Evolutionary conservation across 2,113 vertebrate genomes (phyloP).

Genomic region (Balaeniceps rex): DNA sequence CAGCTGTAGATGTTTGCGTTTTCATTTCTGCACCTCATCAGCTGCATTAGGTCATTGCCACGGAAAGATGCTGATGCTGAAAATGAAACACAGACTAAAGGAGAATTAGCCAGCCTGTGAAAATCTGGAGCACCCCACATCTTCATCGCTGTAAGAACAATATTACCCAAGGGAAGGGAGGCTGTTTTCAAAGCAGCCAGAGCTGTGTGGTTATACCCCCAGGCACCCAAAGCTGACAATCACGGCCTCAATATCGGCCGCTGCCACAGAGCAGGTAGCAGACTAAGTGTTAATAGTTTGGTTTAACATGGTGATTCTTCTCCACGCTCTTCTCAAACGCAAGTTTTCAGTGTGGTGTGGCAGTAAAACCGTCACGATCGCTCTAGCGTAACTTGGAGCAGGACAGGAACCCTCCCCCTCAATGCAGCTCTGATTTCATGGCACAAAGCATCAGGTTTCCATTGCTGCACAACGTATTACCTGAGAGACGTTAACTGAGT

Average conservation of each 20-base stretch:
- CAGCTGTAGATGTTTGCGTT: background rate
- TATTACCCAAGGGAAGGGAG: background rate
- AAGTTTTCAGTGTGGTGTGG: background rate
- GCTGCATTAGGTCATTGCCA: background rate
- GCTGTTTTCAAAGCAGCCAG: background rate
- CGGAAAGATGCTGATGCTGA: background rate
- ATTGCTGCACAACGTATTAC: too few relatives aligned
- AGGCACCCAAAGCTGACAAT: background rate
- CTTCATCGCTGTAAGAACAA: background rate
- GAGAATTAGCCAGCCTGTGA: background rate
- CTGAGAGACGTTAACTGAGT: background rate
- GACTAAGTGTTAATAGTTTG: too few relatives aligned
- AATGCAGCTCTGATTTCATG: background rate
- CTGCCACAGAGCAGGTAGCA: background rate
- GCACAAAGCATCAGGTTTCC: background rate
- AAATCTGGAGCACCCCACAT: background rate
- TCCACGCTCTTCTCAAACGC: background rate
- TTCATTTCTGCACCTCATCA: background rate
- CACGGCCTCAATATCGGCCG: background rate
- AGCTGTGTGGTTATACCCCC: background rate
- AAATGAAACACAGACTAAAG: background rate
- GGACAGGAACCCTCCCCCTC: background rate
- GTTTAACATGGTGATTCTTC: background rate
- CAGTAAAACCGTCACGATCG: background rate
- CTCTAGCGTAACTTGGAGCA: background rate